A percentile compares a stretch with the other conserved stretches of the same genome.
phyloP scores from a whole-genome alignment of 2,113 vertebrate species.

The Mesoclemmys tuberculata region DNA sequence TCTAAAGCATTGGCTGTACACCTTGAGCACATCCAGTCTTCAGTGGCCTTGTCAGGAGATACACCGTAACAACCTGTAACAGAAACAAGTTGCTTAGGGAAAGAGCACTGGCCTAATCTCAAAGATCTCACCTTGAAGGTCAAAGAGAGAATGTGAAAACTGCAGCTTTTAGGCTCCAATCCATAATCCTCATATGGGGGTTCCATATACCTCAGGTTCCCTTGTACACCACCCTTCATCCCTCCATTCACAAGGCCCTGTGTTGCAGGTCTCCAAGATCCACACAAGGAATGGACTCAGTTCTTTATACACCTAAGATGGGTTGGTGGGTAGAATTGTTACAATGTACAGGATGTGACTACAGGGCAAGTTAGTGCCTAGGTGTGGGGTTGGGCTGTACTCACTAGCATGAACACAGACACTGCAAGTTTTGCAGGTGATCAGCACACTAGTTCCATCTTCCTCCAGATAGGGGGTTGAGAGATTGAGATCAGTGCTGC shows the following conservation, averaged over 20 bases:
- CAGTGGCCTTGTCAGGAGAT: conserved; percentile 82
- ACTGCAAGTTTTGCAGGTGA: conserved; percentile 92
- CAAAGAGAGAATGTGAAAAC: neutral
- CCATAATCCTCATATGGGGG: neutral
- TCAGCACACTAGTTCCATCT: conserved; percentile 90
- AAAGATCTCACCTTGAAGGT: neutral
- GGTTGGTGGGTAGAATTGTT: neutral
- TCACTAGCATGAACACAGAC: conserved; percentile 96
- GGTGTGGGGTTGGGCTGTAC: conserved; percentile 55
- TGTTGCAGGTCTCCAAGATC: rapidly evolving
- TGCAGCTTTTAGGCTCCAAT: neutral
- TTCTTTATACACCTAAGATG: neutral
- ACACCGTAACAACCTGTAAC: conserved; percentile 93
- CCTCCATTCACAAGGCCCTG: neutral
- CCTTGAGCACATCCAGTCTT: conserved; percentile 92
- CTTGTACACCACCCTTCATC: neutral
- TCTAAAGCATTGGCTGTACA: conserved; percentile 91
- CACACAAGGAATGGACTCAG: neutral
- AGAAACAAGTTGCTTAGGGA: neutral
- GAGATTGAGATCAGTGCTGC: conserved; percentile 87
- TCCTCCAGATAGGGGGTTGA: conserved; percentile 90
- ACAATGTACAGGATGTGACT: neutral
- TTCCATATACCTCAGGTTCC: neutral
- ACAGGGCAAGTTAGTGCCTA: rapidly evolving
- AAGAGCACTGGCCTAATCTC: neutral